phyloP scores from a whole-genome alignment of 64 coral and sea anemone species.

The Exaiptasia diaphana region DNA sequence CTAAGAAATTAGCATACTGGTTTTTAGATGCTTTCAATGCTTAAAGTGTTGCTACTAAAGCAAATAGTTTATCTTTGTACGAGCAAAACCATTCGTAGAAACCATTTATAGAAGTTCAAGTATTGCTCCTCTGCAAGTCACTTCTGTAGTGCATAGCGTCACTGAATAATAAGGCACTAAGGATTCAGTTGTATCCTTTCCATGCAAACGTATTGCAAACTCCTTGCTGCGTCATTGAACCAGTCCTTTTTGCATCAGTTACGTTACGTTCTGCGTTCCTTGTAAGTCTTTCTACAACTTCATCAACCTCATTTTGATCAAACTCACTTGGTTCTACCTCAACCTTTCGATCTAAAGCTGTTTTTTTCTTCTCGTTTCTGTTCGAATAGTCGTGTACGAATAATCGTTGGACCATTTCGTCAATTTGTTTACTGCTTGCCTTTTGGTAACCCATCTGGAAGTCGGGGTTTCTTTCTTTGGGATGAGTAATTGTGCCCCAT shows the following conservation, averaged over 20 bases:
- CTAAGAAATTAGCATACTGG: no score
- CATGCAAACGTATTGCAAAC: conserved; percentile 88
- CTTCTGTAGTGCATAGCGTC: no score
- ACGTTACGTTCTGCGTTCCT: conserved; percentile 56
- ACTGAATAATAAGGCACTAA: no score
- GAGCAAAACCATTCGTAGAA: no score
- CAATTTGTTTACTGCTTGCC: conserved; percentile 31
- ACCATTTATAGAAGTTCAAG: no score
- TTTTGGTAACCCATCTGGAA: conserved; percentile 79
- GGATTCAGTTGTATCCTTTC: conserved; percentile 80
- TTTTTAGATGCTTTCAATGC: no score
- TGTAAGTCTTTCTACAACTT: conserved; percentile 68
- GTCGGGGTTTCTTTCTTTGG: conserved; percentile 70
- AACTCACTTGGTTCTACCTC: conserved; percentile 46
- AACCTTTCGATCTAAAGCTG: conserved; percentile 12
- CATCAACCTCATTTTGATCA: conserved; percentile 51
- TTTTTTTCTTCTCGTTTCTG: conserved; percentile 48
- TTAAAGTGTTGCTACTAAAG: no score
- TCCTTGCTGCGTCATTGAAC: conserved; percentile 79
- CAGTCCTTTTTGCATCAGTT: conserved; percentile 82
- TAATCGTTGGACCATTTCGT: conserved; percentile 59
- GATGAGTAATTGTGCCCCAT: conserved; percentile 94
- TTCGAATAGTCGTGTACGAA: conserved; percentile 65
- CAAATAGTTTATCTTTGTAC: no score
- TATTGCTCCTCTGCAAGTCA: no score